Evolutionary conservation across 2,797 vertebrate species (phyloP).

Genomic region (Zalophus californianus): DNA sequence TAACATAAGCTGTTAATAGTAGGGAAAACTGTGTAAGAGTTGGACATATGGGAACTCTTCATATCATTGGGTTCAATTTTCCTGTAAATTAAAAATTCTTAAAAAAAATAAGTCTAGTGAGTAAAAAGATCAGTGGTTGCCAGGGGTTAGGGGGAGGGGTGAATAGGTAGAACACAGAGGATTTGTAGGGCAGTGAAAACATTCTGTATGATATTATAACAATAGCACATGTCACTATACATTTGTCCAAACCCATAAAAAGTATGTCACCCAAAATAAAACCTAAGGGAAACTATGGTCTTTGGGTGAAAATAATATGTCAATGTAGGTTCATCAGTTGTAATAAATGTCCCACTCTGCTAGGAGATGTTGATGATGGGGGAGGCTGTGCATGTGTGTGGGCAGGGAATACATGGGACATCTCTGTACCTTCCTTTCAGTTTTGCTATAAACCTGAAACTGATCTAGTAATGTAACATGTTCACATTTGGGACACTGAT

Average conservation of each 20-base stretch:
- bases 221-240: not conserved
- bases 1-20: not conserved
- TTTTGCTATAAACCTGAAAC: not conserved
- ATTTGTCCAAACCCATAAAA: conserved; percentile 14
- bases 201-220: not conserved
- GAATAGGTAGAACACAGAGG: not conserved
- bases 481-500: not conserved
- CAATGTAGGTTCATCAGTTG: not conserved
- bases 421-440: not conserved
- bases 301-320: not conserved
- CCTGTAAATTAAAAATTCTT: not conserved
- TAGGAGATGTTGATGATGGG: not conserved
- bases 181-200: not conserved
- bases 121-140: not conserved
- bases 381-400: not conserved
- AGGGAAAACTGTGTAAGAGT: not conserved
- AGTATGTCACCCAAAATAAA: not conserved
- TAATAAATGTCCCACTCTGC: not conserved
- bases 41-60: not conserved
- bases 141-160: not conserved
- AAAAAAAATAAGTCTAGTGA: not conserved
- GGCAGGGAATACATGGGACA: not conserved
- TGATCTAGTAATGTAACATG: not conserved
- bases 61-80: not conserved
- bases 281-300: not conserved